Evolutionary conservation across 2,888 invertebrate genomes (phyloP).

Genomic region (Abrostola tripartita): DNA sequence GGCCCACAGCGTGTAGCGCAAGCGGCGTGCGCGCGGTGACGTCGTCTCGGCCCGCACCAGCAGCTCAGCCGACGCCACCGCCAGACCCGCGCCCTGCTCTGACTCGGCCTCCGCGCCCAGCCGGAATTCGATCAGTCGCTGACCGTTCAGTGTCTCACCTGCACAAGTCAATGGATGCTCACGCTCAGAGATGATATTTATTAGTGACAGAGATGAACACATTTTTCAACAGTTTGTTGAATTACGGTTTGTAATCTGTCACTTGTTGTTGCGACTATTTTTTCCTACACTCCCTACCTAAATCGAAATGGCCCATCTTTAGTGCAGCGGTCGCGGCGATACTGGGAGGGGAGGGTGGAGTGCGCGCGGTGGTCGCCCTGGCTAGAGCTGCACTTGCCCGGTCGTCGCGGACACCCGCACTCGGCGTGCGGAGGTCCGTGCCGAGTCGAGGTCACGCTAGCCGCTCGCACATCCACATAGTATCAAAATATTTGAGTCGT

Average conservation of each 20-base stretch:
- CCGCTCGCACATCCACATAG: constrained; percentile 70
- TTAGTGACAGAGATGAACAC: constrained; percentile 10
- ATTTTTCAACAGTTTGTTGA: constrained; percentile 3
- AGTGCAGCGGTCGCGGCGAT: constrained; percentile 62
- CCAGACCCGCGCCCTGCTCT: constrained; percentile 88
- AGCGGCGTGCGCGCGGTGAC: constrained; percentile 69
- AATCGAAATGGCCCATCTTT: constrained; percentile 78
- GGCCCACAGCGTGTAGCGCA: constrained; percentile 91
- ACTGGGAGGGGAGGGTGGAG: constrained; percentile 56
- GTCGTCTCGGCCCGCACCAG: constrained; percentile 89
- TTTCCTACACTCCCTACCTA: constrained; percentile 65
- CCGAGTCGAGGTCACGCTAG: constrained; percentile 70
- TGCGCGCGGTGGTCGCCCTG: constrained; percentile 80
- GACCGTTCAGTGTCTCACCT: constrained; percentile 95
- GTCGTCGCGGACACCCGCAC: constrained; percentile 63
- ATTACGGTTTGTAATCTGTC: constrained; percentile 13
- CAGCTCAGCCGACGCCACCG: constrained; percentile 93
- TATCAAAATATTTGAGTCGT: constrained; percentile 18
- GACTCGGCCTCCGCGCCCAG: constrained; percentile 89
- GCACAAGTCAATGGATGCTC: constrained; percentile 58
- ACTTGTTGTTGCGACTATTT: constrained; percentile 34
- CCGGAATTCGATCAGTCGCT: constrained; percentile 95
- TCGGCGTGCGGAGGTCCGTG: constrained; percentile 57
- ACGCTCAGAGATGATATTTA: constrained; percentile 5
- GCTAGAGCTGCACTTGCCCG: constrained; percentile 80